Evolutionary conservation across 2,113 vertebrate species (phyloP).

Genomic region (Tiliqua scincoides): DNA sequence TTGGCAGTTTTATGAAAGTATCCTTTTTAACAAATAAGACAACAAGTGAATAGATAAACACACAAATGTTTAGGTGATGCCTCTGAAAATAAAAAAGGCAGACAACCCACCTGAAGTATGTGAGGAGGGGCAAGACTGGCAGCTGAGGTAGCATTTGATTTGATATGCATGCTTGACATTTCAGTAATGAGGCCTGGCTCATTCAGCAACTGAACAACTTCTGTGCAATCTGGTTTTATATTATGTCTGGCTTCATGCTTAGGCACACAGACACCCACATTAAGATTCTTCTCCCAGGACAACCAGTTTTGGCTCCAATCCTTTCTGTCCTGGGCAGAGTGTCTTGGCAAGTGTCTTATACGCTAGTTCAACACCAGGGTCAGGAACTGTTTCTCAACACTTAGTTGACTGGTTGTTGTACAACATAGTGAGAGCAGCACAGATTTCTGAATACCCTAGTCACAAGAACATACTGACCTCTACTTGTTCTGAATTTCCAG

Average conservation of each 20-base stretch:
- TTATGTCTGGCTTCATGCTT: neutral
- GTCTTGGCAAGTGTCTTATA: neutral
- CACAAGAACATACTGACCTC: neutral
- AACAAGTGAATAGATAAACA: neutral
- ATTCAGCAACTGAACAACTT: neutral
- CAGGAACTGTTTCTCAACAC: slow-evolving; percentile 37
- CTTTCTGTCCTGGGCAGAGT: neutral
- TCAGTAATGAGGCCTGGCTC: neutral
- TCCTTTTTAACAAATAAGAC: neutral
- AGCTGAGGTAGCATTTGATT: neutral
- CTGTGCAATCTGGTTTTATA: neutral
- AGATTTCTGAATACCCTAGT: neutral
- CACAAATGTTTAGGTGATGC: neutral
- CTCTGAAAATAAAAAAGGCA: neutral
- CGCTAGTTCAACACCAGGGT: neutral
- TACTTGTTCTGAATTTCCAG: neutral
- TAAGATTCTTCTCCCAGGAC: neutral
- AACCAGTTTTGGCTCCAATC: neutral
- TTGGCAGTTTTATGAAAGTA: neutral
- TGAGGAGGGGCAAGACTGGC: neutral
- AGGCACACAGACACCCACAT: neutral
- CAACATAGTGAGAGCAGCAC: neutral
- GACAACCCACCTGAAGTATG: neutral
- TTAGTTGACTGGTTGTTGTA: slow-evolving; percentile 35
- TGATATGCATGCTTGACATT: neutral